These are phyloP conservation scores for Drosophila mimica DNA, from an alignment of 2,888 invertebrate species.

Conservation along the genomic window DNA sequence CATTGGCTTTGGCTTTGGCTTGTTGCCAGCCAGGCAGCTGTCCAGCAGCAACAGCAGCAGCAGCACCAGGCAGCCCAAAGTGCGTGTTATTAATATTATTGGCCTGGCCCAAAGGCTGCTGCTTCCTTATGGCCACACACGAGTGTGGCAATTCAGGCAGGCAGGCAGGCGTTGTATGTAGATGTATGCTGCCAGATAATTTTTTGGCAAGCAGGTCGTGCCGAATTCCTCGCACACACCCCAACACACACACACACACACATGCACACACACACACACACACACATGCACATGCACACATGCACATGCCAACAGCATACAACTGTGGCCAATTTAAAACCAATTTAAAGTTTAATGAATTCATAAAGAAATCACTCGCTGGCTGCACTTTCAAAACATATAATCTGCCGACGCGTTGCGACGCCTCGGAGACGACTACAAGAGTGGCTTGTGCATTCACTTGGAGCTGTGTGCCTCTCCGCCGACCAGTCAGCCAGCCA, in stretches of 20 bases:
- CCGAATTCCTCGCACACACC: slow-evolving; percentile 67
- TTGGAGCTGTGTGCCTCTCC: slow-evolving; percentile 14
- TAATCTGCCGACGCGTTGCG: slow-evolving; percentile 76
- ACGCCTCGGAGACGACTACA: slow-evolving; percentile 33
- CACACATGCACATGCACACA: slow-evolving; percentile 6
- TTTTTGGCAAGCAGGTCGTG: slow-evolving; percentile 75
- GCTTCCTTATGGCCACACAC: slow-evolving; percentile 57
- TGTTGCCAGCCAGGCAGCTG: slow-evolving; percentile 55
- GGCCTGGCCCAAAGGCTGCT: slow-evolving; percentile 65
- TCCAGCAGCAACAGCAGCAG: slow-evolving; percentile 51
- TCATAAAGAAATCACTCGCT: slow-evolving; percentile 79
- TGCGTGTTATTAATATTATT: slow-evolving; percentile 81
- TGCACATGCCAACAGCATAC: slow-evolving; percentile 35
- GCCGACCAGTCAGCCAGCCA: neutral
- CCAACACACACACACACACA: slow-evolving; percentile 32
- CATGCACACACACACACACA: slow-evolving; percentile 3
- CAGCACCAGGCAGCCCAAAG: slow-evolving; percentile 61
- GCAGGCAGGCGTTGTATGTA: slow-evolving; percentile 34
- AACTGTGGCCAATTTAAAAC: slow-evolving; percentile 78
- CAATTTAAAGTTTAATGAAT: slow-evolving; percentile 82
- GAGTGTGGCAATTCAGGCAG: slow-evolving; percentile 24
- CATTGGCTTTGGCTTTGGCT: slow-evolving; percentile 30
- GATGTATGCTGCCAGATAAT: slow-evolving; percentile 72
- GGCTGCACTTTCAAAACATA: slow-evolving; percentile 80
- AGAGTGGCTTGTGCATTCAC: slow-evolving; percentile 48